phyloP scores from a whole-genome alignment of 2,797 vertebrate genomes.

The Scyliorhinus canicula region DNA sequence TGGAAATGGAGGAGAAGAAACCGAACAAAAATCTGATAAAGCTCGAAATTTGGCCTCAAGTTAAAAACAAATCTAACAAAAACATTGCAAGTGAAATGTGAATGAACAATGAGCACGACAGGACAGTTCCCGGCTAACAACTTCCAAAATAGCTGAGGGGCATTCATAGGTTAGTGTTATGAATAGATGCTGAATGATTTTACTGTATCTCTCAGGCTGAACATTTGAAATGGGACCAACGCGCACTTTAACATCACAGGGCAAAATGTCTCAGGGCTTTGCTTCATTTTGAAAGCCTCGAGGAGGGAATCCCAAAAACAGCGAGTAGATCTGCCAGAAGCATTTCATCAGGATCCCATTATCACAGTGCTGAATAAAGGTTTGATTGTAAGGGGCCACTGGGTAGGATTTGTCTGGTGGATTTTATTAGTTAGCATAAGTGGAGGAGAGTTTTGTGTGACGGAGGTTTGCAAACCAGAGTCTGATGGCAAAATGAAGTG shows the following conservation, averaged over 20 bases:
- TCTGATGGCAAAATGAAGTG: not conserved
- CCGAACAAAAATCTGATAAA: not conserved
- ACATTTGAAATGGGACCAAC: not conserved
- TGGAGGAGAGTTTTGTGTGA: not conserved
- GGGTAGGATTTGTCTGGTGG: not conserved
- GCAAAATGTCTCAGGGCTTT: not conserved
- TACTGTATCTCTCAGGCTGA: not conserved
- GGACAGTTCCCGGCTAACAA: not conserved
- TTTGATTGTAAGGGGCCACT: not conserved
- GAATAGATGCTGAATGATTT: not conserved
- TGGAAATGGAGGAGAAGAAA: not conserved
- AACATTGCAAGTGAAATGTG: not conserved
- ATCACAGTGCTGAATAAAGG: not conserved
- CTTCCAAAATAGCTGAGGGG: not conserved
- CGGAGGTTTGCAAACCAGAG: not conserved
- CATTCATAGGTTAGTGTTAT: not conserved
- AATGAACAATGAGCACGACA: not conserved
- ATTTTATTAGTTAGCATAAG: not conserved
- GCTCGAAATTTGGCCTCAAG: not conserved
- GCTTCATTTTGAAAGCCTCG: not conserved
- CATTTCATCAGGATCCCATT: not conserved
- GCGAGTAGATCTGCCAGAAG: not conserved
- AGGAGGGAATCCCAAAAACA: not conserved
- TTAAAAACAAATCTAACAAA: not conserved
- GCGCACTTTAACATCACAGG: not conserved